These are phyloP conservation scores for Paracanthobrama guichenoti DNA, from an alignment of 2,113 vertebrate species.

Conservation along the genomic window DNA sequence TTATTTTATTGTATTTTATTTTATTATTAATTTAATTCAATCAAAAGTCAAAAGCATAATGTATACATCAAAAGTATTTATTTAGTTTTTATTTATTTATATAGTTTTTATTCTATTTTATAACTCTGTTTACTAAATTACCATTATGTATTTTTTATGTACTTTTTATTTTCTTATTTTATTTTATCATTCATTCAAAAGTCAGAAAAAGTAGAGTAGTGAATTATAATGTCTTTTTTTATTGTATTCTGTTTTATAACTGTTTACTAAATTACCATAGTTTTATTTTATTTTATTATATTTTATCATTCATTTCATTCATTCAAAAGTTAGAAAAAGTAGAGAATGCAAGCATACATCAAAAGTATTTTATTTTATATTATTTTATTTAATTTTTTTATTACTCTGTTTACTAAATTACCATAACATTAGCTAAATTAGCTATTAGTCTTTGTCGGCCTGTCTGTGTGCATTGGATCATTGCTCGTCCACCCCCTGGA, in stretches of 20 bases:
- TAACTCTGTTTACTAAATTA: too few relatives aligned
- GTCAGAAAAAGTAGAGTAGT: too few relatives aligned
- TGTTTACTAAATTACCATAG: too few relatives aligned
- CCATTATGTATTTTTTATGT: too few relatives aligned
- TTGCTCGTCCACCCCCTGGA: slow-evolving; percentile 9
- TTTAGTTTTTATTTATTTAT: too few relatives aligned
- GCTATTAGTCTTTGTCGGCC: slow-evolving; percentile 26
- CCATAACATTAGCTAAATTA: slow-evolving; percentile 16
- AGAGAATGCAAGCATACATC: background rate
- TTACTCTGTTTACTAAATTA: background rate
- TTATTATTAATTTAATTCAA: background rate
- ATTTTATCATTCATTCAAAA: background rate
- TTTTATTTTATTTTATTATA: background rate
- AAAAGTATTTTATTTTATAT: too few relatives aligned
- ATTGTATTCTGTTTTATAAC: too few relatives aligned
- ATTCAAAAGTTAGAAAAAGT: background rate
- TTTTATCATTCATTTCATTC: background rate
- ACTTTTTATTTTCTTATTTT: background rate
- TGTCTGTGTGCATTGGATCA: background rate
- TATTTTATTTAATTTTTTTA: background rate
- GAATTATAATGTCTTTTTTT: too few relatives aligned
- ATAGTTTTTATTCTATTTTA: too few relatives aligned
- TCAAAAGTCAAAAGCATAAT: too few relatives aligned
- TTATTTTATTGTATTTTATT: background rate
- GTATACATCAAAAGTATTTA: background rate